Evolutionary conservation across 1,140 invertebrate species (phyloP), one percentile per base, ranked within the genome.

Genomic region (Antheraea pernyi): DNA sequence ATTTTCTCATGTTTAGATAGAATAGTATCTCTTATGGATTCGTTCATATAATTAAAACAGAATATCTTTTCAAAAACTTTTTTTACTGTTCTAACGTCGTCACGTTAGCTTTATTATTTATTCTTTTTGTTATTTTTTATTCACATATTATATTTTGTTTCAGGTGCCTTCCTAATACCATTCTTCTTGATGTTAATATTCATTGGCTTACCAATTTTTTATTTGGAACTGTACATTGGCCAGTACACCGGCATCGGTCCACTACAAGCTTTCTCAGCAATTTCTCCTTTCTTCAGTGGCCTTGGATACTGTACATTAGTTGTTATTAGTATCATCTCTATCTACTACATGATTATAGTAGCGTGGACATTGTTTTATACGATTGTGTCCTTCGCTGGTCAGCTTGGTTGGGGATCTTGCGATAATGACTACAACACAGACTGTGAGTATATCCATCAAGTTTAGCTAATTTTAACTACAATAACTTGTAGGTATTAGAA

Each of bases 331-430:
- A 93, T 97, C 76, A 94, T 98, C 36, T 96, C 96, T 61, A 94
- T 97, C 8, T 98, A 97, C 82, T 98, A 97, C 84, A 97, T 97
- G 93, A 94, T 97, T 7, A 96, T 98, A 60, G 94, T 97, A 0
- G 94, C 96, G 0, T 97, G 96, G 96, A 95, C 95, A 0, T 78
- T 97, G 36, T 96, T 96, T 81, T 97, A 97, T 79, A 94, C 96
- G 0, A 94, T 96, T 67, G 93, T 94, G 10, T 97, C 96, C 0
- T 95, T 97, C 75, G 93, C 89, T 13, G 92, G 93, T 0, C 92
- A 94, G 4, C 91, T 97, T 22, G 94, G 94, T 9, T 98, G 97
- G 96, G 95, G 88, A 22, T 86, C 85, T 0, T 91, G 88, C 70
- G 75, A 94, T 46, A 96, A 97, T 76, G 92, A 92, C 3, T 97